These are phyloP conservation scores for Intellagama lesueurii DNA, from an alignment of 2,797 vertebrate species.

Conservation along the genomic window DNA sequence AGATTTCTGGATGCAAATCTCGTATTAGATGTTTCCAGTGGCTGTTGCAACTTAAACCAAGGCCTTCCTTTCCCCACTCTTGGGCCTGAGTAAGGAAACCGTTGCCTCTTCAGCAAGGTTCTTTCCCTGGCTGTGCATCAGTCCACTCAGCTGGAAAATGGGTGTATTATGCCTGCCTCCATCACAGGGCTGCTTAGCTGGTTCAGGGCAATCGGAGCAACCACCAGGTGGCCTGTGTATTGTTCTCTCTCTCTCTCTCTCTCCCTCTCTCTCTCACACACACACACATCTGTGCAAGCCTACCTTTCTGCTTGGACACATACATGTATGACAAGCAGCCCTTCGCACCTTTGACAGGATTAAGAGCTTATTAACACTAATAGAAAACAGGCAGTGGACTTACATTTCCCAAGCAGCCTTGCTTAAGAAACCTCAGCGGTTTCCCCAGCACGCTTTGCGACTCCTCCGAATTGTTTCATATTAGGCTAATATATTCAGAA, in stretches of 20 bases:
- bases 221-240: neutral
- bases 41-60: neutral
- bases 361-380: slow-evolving; percentile 57
- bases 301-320: slow-evolving; percentile 29
- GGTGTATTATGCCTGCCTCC: slow-evolving; percentile 17
- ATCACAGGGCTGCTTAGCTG: slow-evolving; percentile 24
- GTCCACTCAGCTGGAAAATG: neutral
- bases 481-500: slow-evolving; percentile 61
- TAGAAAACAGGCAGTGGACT: slow-evolving; percentile 47
- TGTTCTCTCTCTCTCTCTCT: neutral
- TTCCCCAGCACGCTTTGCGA: slow-evolving; percentile 27
- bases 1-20: neutral
- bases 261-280: too few relatives aligned
- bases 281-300: slow-evolving; percentile 14
- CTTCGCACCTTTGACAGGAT: slow-evolving; percentile 2
- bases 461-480: slow-evolving; percentile 58
- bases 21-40: too few relatives aligned
- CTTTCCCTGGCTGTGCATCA: neutral
- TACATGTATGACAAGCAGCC: neutral
- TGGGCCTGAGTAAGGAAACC: neutral
- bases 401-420: slow-evolving; percentile 42
- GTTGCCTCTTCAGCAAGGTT: neutral
- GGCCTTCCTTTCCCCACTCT: neutral
- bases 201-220: slow-evolving; percentile 27
- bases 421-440: slow-evolving; percentile 52